phyloP scores from a whole-genome alignment of 2,888 invertebrate genomes.

The Arenicola marina region DNA sequence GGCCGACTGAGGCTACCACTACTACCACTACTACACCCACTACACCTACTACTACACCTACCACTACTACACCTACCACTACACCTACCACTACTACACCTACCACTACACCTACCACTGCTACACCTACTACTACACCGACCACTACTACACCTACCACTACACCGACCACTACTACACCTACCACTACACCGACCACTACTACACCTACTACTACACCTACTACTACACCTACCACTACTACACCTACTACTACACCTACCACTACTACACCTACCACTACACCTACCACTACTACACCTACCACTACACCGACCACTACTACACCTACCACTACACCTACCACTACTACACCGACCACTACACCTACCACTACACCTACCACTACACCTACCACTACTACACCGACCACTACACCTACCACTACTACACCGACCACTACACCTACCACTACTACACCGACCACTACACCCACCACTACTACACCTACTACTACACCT shows the following conservation, averaged over 20 bases:
- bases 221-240: slow-evolving; percentile 5
- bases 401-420: not conserved
- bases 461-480: not conserved
- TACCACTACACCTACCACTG: not conserved
- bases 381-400: not conserved
- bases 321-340: not conserved
- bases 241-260: slow-evolving; percentile 4
- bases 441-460: not conserved
- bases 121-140: slow-evolving; percentile 3
- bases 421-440: not conserved
- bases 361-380: not conserved
- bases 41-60: slow-evolving; percentile 10
- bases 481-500: not conserved
- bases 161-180: not conserved
- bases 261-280: not conserved
- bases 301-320: not conserved
- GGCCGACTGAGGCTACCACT: not conserved
- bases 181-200: not conserved
- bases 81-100: not conserved
- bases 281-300: not conserved
- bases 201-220: not conserved
- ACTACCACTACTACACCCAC: slow-evolving; percentile 2
- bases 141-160: slow-evolving; percentile 8
- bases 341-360: slow-evolving; percentile 1
- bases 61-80: slow-evolving; percentile 1